These are phyloP conservation scores for Drosophila eugracilis DNA, from an alignment of 1,140 invertebrate genomes.

Conservation along the genomic window DNA sequence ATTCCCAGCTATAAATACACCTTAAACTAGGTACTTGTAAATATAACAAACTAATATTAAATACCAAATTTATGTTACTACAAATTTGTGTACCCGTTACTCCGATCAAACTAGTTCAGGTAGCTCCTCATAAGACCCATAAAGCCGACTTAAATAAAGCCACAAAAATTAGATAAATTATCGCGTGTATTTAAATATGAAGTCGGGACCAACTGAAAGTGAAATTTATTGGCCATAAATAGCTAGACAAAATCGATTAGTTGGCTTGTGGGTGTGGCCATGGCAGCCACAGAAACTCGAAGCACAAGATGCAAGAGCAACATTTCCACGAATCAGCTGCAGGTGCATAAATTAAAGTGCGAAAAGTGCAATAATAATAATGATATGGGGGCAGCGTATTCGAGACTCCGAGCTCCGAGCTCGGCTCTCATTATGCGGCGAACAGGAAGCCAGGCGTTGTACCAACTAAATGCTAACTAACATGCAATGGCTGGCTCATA, in stretches of 20 bases:
- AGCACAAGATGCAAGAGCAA: conserved; percentile 3
- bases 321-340: conserved; percentile 69
- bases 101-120: conserved; percentile 25
- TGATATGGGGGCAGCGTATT: conserved; percentile 55
- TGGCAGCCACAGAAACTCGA: conserved; percentile 53
- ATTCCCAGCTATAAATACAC: neutral
- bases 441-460: conserved; percentile 71
- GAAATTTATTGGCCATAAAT: conserved; percentile 81
- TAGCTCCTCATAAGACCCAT: conserved; percentile 32
- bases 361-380: conserved; percentile 79
- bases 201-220: conserved; percentile 68
- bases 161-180: conserved; percentile 54
- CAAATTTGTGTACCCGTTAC: neutral
- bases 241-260: conserved; percentile 80
- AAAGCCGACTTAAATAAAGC: conserved; percentile 56
- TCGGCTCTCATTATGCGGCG: conserved; percentile 63
- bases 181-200: conserved; percentile 66
- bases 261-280: conserved; percentile 72
- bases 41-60: neutral
- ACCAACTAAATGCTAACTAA: conserved; percentile 72
- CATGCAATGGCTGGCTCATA: conserved; percentile 65
- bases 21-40: neutral
- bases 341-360: conserved; percentile 83
- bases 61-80: neutral
- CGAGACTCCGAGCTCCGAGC: conserved; percentile 13